These are phyloP conservation scores for Tupaia chinensis DNA, from an alignment of 2,113 vertebrate genomes.

Conservation along the genomic window DNA sequence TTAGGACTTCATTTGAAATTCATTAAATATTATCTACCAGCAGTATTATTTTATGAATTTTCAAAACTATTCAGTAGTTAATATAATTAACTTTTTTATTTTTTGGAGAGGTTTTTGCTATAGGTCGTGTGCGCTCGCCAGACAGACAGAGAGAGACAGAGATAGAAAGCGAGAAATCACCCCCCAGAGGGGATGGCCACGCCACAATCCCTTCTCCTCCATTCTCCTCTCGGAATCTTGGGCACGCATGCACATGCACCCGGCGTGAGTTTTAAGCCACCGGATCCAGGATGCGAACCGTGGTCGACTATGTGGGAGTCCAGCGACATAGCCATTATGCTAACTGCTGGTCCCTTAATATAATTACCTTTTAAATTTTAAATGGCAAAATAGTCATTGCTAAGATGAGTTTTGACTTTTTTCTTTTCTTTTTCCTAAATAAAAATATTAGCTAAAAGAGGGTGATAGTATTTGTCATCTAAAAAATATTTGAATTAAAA, in stretches of 20 bases:
- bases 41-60: not conserved
- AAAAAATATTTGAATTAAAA: conserved; percentile 62
- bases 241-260: too few relatives aligned
- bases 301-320: too few relatives aligned
- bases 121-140: too few relatives aligned
- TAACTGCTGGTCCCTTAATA: not conserved
- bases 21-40: conserved; percentile 21
- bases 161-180: too few relatives aligned
- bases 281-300: too few relatives aligned
- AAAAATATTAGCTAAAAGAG: conserved; percentile 28
- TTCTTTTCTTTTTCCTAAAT: conserved; percentile 27
- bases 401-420: conserved; percentile 10
- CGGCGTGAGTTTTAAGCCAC: too few relatives aligned
- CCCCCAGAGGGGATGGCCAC: too few relatives aligned
- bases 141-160: too few relatives aligned
- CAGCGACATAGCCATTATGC: too few relatives aligned
- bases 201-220: too few relatives aligned
- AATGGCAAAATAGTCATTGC: conserved; percentile 30
- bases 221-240: too few relatives aligned
- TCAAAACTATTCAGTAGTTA: conserved; percentile 44
- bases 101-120: too few relatives aligned
- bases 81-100: not conserved
- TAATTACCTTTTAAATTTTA: not conserved
- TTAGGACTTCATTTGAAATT: conserved; percentile 28
- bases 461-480: conserved; percentile 31